Conservation (phyloP, 2,113 vertebrate genomes). For the Oriolus oriolus region DNA sequence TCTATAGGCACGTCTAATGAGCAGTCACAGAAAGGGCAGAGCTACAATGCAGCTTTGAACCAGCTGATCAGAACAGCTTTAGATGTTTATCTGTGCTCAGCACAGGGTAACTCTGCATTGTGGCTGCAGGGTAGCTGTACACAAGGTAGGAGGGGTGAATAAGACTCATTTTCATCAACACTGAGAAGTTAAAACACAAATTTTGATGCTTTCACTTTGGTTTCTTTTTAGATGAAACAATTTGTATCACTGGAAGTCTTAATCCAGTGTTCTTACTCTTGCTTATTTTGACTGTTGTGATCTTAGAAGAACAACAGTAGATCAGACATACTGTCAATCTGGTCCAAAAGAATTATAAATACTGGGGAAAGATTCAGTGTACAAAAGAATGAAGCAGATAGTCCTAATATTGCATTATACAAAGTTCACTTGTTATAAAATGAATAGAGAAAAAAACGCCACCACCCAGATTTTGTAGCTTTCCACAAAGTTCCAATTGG, state of each 20-base stretch:
- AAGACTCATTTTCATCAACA: neutral
- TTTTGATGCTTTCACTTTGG: neutral
- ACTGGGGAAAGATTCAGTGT: neutral
- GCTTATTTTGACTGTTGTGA: slow-evolving; percentile 9
- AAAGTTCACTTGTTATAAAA: slow-evolving; percentile 47
- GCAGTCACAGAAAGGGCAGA: neutral
- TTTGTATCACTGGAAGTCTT: neutral
- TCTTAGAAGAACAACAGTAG: neutral
- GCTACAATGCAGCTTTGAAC: neutral
- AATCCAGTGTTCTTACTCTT: neutral
- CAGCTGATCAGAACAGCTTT: neutral
- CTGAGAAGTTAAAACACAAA: neutral
- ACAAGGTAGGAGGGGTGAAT: neutral
- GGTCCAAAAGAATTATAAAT: neutral
- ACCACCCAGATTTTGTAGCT: slow-evolving; percentile 21
- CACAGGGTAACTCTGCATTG: neutral
- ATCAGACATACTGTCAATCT: neutral
- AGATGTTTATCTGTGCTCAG: neutral
- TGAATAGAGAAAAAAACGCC: slow-evolving; percentile 17
- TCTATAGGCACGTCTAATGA: neutral
- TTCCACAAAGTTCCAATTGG: slow-evolving; percentile 17
- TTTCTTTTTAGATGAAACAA: neutral
- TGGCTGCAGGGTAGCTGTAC: neutral
- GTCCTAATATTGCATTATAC: slow-evolving; percentile 11
- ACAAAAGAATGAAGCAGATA: slow-evolving; percentile 13